Base-by-base conservation (phyloP, 2,888 invertebrate species). In the Agriotes lineatus region DNA sequence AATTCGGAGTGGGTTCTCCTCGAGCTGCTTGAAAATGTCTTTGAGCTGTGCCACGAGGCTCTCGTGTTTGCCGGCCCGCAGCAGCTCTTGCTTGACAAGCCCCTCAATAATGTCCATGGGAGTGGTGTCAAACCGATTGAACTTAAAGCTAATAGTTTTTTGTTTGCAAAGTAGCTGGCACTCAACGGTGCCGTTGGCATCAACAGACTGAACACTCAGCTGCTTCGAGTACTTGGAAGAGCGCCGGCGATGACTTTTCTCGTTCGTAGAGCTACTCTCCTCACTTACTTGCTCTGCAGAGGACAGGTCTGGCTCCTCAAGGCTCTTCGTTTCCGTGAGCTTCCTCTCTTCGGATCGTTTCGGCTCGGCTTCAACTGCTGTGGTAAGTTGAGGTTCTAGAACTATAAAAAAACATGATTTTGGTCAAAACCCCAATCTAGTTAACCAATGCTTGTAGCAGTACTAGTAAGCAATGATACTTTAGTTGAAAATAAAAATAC, bases 91-190 rank as follows among this genome's bases (percentile, higher is more conserved):
- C 70, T 79, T 90, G 79, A 96, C 96, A 89, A 97, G 86, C 83
- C 96, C 96, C 76, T 93, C 94, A 33, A 96, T 94, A 62, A 97
- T 95, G 82, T 96, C 96, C 61, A 90, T 90, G 0, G 96, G 95
- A 77, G 94, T 93, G 77, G 96, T 95, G 80, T 96, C 96, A 58
- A 93, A 92, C 72, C 94, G 90, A 82, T 96, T 95, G 82, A 97
- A 97, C 86, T 96, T 96, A 86, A 97, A 97, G 22, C 95, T 96
- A 78, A 97, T 95, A 1, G 95, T 96, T 83, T 96, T 96, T 79
- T 94, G 93, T 85, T 96, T 96, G 79, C 95, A 91, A 82, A 97
- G 96, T 82, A 99, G 88, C 83, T 96, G 95, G 82, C 97, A 98
- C 80, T 98, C 97, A 20, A 98, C 96, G 66, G 94, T 92, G 39